These are phyloP conservation scores for Ochlodes sylvanus DNA, from an alignment of 2,888 invertebrate genomes.

Conservation along the genomic window DNA sequence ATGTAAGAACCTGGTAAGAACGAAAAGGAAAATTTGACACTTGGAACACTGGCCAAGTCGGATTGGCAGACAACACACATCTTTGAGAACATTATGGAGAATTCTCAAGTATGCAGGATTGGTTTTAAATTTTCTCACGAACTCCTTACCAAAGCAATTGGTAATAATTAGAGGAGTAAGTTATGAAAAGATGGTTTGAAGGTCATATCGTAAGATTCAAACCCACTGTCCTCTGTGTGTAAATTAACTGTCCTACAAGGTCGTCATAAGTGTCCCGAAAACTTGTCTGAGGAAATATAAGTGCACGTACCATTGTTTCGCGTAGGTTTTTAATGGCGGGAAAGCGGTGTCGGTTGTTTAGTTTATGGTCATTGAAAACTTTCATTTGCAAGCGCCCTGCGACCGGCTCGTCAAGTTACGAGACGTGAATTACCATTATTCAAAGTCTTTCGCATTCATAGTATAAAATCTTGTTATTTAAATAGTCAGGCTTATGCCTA, in stretches of 20 bases:
- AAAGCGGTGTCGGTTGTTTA: slow-evolving; percentile 3
- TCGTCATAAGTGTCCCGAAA: not conserved
- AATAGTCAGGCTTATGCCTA: not conserved
- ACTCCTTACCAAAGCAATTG: no score
- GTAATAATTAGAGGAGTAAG: no score
- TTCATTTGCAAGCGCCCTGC: slow-evolving; percentile 31
- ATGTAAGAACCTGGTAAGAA: not conserved
- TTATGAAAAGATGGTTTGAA: no score
- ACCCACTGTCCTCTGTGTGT: no score
- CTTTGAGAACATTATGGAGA: no score
- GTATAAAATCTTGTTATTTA: not conserved
- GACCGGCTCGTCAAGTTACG: slow-evolving; percentile 5
- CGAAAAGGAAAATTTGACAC: not conserved
- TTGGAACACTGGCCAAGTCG: no score
- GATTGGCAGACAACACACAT: no score
- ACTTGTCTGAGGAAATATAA: not conserved
- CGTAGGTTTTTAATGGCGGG: slow-evolving; percentile 8
- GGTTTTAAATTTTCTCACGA: no score
- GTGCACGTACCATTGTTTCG: not conserved
- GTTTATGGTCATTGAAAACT: slow-evolving; percentile 34
- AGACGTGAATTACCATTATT: slow-evolving; percentile 7
- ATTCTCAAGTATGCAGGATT: no score
- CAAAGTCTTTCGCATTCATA: not conserved
- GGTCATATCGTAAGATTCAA: no score
- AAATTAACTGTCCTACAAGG: no score